Evolutionary conservation across 2,113 vertebrate genomes (phyloP), one percentile per base, ranked within the genome.

Genomic region (Hypocryptadius cinnamomeus): DNA sequence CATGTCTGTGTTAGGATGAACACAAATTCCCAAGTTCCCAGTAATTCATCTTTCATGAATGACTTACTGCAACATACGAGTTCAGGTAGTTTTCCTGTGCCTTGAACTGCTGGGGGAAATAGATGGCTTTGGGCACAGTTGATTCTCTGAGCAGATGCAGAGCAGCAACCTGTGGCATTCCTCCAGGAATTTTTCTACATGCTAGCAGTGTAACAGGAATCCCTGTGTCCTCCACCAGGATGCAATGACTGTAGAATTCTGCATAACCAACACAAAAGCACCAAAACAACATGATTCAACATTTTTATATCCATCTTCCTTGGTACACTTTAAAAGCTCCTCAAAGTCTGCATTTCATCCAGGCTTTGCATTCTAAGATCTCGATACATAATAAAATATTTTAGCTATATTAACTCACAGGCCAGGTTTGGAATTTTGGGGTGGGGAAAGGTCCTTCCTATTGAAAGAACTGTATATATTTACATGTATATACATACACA

Each of bases 11-110:
- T 51, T 53, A 21, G 48, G 61, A 11, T 72, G 18, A 59, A 77
- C 56, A 51, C 39, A 27, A 16, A 37, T 18, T 48, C 10, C 33
- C 13, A 28, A 5, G 39, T 72, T 68, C 25, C 21, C 25, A 31
- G 27, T 50, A 59, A 47, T 14, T 56, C 0, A 7, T 40, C 63
- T 71, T 37, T 77, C 19, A 3, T 1, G 0, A 68, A 47, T 60
- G 1, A 60, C 33, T 19, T 47, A 11, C 2, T 40, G 40, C n/a
- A 76, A 28, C n/a, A 15, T 2, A 14, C 11, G 33, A 31, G 56
- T 51, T 71, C 8, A 64, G 72, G n/a, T 8, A 6, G 37, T 76
- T 60, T 63, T 42, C 40, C n/a, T 47, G 30, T 4, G 3, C 23
- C 48, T 33, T 63, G 56, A 59, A 39, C 10, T 2, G 2, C 31